Percentiles rank a stretch among this genome's conserved stretches.
phyloP scores from a whole-genome alignment of 2,113 vertebrate species.

The Pterocles orientalis region DNA sequence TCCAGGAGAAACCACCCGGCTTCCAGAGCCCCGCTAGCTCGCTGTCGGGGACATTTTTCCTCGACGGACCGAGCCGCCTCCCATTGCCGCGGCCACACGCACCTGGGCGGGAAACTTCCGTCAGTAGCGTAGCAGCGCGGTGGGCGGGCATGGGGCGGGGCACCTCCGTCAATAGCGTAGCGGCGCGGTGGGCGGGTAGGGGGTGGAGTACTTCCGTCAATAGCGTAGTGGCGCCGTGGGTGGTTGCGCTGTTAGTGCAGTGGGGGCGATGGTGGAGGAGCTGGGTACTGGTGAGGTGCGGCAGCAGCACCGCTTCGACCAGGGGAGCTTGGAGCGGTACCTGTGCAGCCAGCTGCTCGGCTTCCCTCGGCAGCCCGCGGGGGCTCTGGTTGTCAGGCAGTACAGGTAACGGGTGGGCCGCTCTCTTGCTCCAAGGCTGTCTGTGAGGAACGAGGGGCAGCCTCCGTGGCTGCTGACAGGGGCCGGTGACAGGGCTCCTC shows the following conservation, averaged over 20 bases:
- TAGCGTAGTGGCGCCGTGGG: neutral
- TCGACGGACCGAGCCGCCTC: neutral
- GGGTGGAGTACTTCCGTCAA: neutral
- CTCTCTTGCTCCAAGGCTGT: no score
- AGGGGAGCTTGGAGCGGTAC: constrained; percentile 75
- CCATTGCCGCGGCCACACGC: neutral
- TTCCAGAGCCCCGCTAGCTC: fast-evolving
- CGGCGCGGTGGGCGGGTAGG: no score
- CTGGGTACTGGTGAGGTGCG: constrained; percentile 71
- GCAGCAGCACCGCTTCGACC: constrained; percentile 79
- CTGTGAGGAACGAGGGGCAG: neutral
- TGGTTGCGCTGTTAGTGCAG: fast-evolving
- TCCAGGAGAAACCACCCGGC: fast-evolving
- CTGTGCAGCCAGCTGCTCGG: constrained; percentile 67
- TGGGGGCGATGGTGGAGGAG: neutral
- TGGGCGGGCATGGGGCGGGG: no score
- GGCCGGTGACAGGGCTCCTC: no score
- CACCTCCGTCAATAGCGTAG: neutral
- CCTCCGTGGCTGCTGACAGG: fast-evolving
- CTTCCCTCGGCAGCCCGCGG: constrained; percentile 54
- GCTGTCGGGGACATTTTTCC: neutral
- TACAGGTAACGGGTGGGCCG: constrained; percentile 76
- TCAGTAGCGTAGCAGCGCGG: neutral
- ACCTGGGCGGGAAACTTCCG: neutral
- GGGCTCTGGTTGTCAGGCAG: constrained; percentile 75